These are phyloP conservation scores for Nycticebus coucang DNA, from an alignment of 2,113 vertebrate genomes.

Conservation along the genomic window DNA sequence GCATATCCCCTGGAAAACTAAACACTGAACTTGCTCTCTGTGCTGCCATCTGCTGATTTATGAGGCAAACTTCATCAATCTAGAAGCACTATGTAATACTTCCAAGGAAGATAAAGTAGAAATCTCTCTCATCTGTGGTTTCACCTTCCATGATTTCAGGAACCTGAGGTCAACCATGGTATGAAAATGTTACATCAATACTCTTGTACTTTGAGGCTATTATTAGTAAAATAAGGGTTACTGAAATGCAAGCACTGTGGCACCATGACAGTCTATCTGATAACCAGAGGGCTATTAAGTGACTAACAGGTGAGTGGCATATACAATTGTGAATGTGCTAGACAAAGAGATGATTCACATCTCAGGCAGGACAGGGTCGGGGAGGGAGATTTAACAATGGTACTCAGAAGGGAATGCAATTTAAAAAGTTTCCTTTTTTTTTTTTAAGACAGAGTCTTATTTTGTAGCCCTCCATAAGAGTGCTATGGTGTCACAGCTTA, in stretches of 20 bases:
- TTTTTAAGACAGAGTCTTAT: too few relatives aligned
- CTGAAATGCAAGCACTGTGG: not conserved
- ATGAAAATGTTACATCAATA: not conserved
- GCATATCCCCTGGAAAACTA: slow-evolving; percentile 80
- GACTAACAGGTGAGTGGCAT: not conserved
- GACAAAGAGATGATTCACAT: not conserved
- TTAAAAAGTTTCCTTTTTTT: not conserved
- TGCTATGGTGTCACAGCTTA: too few relatives aligned
- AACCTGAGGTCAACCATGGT: not conserved
- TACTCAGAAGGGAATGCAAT: not conserved
- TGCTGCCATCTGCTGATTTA: slow-evolving; percentile 86
- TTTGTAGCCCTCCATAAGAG: too few relatives aligned
- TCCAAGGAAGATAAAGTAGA: not conserved
- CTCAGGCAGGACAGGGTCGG: not conserved
- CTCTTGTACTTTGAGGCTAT: not conserved
- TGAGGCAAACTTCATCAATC: not conserved
- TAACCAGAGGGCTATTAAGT: not conserved
- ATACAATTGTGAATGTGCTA: not conserved
- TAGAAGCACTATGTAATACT: not conserved
- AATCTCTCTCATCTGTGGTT: not conserved
- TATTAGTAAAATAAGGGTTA: not conserved
- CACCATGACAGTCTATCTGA: not conserved
- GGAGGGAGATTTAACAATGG: not conserved
- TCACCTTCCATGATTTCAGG: not conserved
- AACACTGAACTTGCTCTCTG: not conserved